These are phyloP conservation scores for Cololabis saira DNA, from an alignment of 2,113 vertebrate species.

Conservation along the genomic window DNA sequence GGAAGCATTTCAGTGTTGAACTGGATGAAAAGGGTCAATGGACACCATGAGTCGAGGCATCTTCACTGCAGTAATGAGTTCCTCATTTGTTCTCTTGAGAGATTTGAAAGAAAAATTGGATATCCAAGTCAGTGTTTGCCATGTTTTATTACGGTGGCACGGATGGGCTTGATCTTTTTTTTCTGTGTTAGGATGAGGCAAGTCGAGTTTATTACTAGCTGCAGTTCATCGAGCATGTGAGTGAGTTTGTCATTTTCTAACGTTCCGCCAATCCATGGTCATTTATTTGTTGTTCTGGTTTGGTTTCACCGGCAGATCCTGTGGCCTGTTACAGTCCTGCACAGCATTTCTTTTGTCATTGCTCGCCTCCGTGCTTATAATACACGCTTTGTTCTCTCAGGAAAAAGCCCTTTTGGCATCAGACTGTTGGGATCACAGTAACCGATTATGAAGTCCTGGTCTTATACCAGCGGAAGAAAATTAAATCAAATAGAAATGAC, in stretches of 20 bases:
- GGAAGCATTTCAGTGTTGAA: constrained; percentile 64
- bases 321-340: constrained; percentile 31
- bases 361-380: constrained; percentile 43
- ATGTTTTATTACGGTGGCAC: constrained; percentile 70
- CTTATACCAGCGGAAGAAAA: constrained; percentile 25
- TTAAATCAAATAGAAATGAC: constrained; percentile 1
- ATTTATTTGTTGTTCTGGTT: constrained; percentile 64
- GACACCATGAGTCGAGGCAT: constrained; percentile 34
- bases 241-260: constrained; percentile 57
- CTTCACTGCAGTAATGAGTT: constrained; percentile 64
- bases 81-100: constrained; percentile 68
- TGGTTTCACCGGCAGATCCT: constrained; percentile 34
- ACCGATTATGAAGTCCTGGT: constrained; percentile 37
- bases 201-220: constrained; percentile 64
- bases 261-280: constrained; percentile 40
- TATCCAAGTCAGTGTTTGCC: constrained; percentile 66
- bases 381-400: constrained; percentile 54
- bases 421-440: constrained; percentile 40
- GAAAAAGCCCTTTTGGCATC: constrained; percentile 60
- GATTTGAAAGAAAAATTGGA: constrained; percentile 72
- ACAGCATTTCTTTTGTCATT: constrained; percentile 44
- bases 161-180: constrained; percentile 47
- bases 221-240: constrained; percentile 46
- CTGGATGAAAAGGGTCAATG: constrained; percentile 54
- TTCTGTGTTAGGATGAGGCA: constrained; percentile 35